Evolutionary conservation across 2,797 vertebrate genomes (phyloP), one percentile per base, ranked within the genome.

Genomic region (Champsocephalus esox): DNA sequence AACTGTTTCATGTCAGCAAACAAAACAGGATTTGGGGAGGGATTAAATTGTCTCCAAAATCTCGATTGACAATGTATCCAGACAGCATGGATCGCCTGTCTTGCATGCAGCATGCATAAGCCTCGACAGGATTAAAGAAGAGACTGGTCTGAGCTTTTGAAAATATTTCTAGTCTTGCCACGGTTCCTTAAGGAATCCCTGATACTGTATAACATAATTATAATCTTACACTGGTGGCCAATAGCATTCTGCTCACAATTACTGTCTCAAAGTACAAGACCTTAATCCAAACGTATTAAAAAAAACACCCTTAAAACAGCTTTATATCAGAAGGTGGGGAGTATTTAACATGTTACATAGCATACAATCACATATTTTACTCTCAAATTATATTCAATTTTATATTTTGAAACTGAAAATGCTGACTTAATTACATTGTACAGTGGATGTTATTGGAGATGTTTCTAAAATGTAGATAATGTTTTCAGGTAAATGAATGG

Each of bases 1-100:
- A 87, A 89, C 75, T 80, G 85, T 87, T 90, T 90, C 85, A 89
- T 87, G 88, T 91, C 86, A 73, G 88, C 89, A 89, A 93, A 93
- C 89, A 89, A 86, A 91, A 91, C 87, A 87, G 87, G 88, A 88
- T 88, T 88, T 83, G 62, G 75, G 70, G 55, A 82, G 66, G 90
- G 91, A 92, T 90, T 92, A 89, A 90, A 89, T 76, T 83, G 87
- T 90, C 89, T 92, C 87, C 79, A 79, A 84, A 90, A 88, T 88
- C 86, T 87, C 81, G 76, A 77, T 88, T 80, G 83, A 92, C 87
- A 89, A 89, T 81, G 87, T 81, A 88, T 81, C 80, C 82, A 84
- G 90, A 83, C 85, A 79, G 77, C 76, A 67, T 73, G 90, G 86
- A 90, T 82, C 63, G 69, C 72, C 84, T 68, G 83, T 68, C 69